Conservation (phyloP, 2,113 vertebrate genomes). For the Ellobius talpinus region DNA sequence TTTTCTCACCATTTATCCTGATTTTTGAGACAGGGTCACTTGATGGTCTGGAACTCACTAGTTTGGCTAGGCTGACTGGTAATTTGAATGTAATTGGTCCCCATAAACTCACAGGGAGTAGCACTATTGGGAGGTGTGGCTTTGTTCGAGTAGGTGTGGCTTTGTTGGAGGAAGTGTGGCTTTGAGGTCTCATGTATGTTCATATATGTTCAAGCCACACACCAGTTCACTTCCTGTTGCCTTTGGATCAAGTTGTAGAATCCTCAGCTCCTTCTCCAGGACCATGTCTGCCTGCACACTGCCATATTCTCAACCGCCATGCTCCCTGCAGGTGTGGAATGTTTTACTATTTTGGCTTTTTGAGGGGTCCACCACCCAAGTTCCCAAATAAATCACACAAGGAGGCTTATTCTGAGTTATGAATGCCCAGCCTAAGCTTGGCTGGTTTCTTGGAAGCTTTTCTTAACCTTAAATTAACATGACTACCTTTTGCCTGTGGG, state of each 20-base stretch:
- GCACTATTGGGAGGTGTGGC: not conserved
- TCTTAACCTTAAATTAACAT: no score
- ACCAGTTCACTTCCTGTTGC: not conserved
- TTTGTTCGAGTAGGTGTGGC: not conserved
- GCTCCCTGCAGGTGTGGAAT: not conserved
- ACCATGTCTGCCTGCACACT: not conserved
- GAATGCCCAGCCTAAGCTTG: no score
- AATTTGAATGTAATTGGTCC: not conserved
- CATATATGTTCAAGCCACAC: not conserved
- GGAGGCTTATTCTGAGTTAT: no score
- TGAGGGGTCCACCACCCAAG: no score
- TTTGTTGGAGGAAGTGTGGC: not conserved
- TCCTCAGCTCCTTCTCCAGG: not conserved
- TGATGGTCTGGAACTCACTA: not conserved
- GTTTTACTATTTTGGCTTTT: no score
- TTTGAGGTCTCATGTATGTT: not conserved
- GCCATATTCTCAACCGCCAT: not conserved
- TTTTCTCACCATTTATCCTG: not conserved
- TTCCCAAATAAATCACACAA: no score
- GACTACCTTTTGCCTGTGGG: no score
- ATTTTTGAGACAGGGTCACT: not conserved
- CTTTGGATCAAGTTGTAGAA: no score
- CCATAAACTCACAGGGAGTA: not conserved
- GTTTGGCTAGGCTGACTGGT: not conserved
- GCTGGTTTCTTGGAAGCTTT: no score